Conservation (phyloP, 2,888 invertebrate species). For the Orthosia gothica region DNA sequence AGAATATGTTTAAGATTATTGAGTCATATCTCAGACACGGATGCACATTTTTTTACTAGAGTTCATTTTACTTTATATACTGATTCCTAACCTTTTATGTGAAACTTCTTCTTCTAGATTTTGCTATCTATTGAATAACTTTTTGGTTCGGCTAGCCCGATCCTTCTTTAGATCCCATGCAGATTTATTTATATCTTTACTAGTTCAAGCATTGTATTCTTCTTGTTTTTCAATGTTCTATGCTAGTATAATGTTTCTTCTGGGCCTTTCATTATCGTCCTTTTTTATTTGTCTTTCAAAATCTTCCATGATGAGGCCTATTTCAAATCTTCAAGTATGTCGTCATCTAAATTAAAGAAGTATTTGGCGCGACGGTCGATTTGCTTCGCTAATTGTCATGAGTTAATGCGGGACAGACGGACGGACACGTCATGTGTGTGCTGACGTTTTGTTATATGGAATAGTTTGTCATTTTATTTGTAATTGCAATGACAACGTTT, state of each 20-base stretch:
- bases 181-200: neutral
- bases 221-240: neutral
- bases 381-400: constrained; percentile 69
- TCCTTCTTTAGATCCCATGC: neutral
- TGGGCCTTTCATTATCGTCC: neutral
- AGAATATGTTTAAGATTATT: constrained; percentile 13
- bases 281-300: neutral
- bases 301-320: neutral
- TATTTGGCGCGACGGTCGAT: constrained; percentile 61
- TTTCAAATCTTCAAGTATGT: constrained; percentile 8
- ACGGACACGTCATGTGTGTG: constrained; percentile 42
- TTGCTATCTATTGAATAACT: neutral
- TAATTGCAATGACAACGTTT: constrained; percentile 13
- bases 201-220: neutral
- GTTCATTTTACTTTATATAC: neutral
- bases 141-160: neutral
- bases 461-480: constrained; percentile 46
- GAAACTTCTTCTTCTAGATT: too few relatives aligned
- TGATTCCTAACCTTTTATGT: too few relatives aligned
- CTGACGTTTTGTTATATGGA: constrained; percentile 36
- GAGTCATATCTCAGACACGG: constrained; percentile 24
- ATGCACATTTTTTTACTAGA: neutral
- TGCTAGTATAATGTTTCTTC: neutral
- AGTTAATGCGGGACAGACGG: constrained; percentile 59
- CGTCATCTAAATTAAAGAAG: constrained; percentile 47